phyloP scores from a whole-genome alignment of 2,113 vertebrate species.

The Zapus hudsonius region DNA sequence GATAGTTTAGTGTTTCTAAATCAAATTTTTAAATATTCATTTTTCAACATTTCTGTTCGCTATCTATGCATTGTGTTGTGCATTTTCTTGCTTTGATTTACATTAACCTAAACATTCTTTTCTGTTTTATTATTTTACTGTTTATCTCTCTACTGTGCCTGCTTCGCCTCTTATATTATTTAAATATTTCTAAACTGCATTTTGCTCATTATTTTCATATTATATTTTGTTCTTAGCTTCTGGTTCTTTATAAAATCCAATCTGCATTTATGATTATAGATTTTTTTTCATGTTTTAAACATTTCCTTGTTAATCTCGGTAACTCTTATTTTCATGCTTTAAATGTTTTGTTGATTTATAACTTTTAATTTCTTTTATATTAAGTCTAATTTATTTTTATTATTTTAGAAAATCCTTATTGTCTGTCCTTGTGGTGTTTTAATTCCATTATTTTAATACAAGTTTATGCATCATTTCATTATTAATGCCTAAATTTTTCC shows the following conservation, averaged over 20 bases:
- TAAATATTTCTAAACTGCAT: slow-evolving; percentile 28
- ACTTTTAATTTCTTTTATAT: not conserved
- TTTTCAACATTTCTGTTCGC: not conserved
- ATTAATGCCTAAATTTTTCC: slow-evolving; percentile 18
- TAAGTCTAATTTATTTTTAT: slow-evolving; percentile 3
- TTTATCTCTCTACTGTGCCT: slow-evolving; percentile 25
- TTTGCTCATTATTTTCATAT: not conserved
- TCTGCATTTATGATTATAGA: not conserved
- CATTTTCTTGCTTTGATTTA: slow-evolving; percentile 29
- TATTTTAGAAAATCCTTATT: slow-evolving; percentile 27
- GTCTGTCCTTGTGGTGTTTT: not conserved
- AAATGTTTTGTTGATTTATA: slow-evolving; percentile 48
- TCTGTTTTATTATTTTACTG: not conserved
- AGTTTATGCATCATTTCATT: not conserved
- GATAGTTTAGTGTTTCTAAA: not conserved
- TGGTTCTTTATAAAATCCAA: not conserved
- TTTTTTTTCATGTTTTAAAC: slow-evolving; percentile 36
- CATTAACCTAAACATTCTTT: slow-evolving; percentile 36
- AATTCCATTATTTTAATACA: slow-evolving; percentile 34
- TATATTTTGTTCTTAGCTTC: not conserved
- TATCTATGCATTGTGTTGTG: not conserved
- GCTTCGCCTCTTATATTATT: not conserved
- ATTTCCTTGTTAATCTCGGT: not conserved
- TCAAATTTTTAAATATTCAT: not conserved
- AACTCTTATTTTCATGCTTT: not conserved